A percentile compares a stretch with the other conserved stretches of the same genome.
phyloP scores from a whole-genome alignment of 2,113 vertebrate genomes.

The Herpailurus yagouaroundi region DNA sequence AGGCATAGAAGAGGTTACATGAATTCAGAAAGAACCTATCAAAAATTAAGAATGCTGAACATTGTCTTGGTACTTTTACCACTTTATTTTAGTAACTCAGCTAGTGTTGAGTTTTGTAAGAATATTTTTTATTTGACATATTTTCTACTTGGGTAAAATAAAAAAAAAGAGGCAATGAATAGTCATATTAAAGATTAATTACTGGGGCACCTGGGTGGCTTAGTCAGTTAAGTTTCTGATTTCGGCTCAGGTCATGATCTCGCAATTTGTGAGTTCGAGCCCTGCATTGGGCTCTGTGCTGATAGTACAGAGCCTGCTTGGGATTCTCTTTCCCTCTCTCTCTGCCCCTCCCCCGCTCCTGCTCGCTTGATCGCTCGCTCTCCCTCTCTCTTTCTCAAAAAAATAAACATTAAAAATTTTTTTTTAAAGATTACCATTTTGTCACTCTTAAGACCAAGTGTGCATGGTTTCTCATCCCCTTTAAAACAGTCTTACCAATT shows the following conservation, averaged over 20 bases:
- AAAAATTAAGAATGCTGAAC: not conserved
- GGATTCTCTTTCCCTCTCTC: no score
- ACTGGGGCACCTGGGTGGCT: no score
- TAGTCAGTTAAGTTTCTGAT: no score
- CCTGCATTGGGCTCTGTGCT: no score
- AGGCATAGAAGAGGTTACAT: not conserved
- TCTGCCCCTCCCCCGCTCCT: no score
- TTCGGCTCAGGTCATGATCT: no score
- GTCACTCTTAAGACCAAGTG: not conserved
- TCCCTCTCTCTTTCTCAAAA: no score
- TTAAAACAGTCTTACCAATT: not conserved
- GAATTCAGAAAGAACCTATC: conserved; percentile 1
- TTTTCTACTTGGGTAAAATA: not conserved
- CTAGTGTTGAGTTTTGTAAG: not conserved
- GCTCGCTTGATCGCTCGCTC: no score
- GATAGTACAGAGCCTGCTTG: no score
- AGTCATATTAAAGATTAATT: not conserved
- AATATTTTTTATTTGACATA: not conserved
- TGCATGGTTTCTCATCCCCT: not conserved
- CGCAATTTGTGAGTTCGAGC: no score
- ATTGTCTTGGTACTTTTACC: not conserved
- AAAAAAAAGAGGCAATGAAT: not conserved
- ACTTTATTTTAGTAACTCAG: not conserved
- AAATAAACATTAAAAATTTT: no score
- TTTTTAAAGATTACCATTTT: not conserved